Conservation (phyloP, 2,797 vertebrate genomes). For the Amphiprion clarkii region DNA sequence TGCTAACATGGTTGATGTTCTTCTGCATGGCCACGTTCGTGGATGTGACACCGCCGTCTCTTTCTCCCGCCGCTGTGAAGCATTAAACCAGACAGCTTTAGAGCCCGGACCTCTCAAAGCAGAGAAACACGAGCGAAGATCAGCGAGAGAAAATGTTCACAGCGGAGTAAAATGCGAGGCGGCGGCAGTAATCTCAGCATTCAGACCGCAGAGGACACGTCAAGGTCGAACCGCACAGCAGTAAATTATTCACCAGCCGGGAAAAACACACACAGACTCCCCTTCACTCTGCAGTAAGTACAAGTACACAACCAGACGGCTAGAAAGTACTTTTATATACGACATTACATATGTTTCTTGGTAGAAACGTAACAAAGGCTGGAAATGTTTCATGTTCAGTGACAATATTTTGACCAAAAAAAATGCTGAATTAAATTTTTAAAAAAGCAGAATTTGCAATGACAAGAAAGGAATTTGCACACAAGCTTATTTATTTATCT, state of each 20-base stretch:
- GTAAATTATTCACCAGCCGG: constrained; percentile 69
- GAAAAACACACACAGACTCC: neutral
- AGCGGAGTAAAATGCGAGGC: constrained; percentile 4
- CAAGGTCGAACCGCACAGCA: constrained; percentile 53
- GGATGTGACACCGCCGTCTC: constrained; percentile 17
- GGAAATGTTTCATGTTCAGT: too few relatives aligned
- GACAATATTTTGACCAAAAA: too few relatives aligned
- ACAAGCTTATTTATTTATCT: too few relatives aligned
- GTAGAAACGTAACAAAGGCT: neutral
- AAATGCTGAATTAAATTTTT: too few relatives aligned
- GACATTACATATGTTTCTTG: neutral
- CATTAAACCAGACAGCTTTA: constrained; percentile 24
- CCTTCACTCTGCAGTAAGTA: constrained; percentile 13
- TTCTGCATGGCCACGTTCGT: constrained; percentile 35
- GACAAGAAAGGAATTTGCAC: too few relatives aligned
- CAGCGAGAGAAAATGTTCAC: constrained; percentile 1
- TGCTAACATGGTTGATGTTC: constrained; percentile 28
- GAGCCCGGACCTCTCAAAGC: neutral
- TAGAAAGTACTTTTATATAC: neutral
- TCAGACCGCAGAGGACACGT: constrained; percentile 55
- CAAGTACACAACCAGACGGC: neutral
- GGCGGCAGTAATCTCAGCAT: constrained; percentile 32
- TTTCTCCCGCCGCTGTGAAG: constrained; percentile 24
- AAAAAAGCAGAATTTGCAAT: too few relatives aligned
- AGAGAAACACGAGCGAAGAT: constrained; percentile 4